These are phyloP conservation scores for Alethe diademata DNA, from an alignment of 2,113 vertebrate genomes.

Conservation along the genomic window DNA sequence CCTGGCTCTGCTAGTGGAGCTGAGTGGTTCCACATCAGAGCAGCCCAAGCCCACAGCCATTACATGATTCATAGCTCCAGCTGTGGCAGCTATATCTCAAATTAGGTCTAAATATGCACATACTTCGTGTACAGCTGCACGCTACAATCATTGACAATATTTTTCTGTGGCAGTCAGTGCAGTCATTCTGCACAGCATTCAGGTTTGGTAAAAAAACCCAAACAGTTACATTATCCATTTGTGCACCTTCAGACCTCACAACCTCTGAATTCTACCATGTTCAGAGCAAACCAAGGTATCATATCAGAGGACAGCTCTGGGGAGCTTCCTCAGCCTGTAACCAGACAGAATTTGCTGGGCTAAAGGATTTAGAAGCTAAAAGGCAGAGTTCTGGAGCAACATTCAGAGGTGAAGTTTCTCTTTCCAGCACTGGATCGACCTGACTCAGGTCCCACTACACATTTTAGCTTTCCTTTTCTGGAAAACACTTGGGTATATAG, in stretches of 20 bases:
- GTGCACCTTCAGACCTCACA: not conserved
- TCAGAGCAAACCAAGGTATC: not conserved
- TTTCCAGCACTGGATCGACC: not conserved
- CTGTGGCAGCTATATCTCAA: not conserved
- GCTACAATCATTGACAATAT: not conserved
- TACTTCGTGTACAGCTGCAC: not conserved
- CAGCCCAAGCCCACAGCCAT: not conserved
- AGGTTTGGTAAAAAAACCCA: not conserved
- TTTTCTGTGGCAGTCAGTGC: not conserved
- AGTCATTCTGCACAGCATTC: not conserved
- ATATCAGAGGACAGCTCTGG: not conserved
- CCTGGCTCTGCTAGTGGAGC: not conserved
- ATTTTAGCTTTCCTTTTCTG: not conserved
- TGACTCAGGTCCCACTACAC: not conserved
- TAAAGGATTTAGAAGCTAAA: not conserved
- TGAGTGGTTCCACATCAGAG: not conserved
- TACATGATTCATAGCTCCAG: not conserved
- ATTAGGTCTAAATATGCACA: not conserved
- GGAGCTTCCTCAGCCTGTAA: not conserved
- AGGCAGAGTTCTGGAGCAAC: not conserved
- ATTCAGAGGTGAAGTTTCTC: not conserved
- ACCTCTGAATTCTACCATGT: not conserved
- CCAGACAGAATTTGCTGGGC: not conserved
- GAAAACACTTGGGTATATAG: not conserved
- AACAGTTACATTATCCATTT: not conserved